Conservation (phyloP, 2,113 vertebrate genomes). For the Lota lota region DNA sequence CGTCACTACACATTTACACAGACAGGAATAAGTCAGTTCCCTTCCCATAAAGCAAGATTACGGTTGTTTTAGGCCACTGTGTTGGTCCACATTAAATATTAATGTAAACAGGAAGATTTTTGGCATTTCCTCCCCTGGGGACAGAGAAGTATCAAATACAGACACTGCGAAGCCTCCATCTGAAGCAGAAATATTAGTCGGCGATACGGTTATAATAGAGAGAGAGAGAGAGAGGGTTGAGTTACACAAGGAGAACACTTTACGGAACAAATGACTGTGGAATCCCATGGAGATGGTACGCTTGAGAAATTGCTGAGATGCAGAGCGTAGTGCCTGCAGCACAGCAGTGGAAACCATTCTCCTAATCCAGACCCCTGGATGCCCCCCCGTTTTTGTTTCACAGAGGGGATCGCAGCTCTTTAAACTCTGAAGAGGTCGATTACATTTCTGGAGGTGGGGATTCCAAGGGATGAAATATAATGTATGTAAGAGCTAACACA, state of each 20-base stretch:
- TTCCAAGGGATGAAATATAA: conserved; percentile 28
- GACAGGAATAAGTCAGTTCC: conserved; percentile 34
- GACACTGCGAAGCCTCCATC: conserved; percentile 38
- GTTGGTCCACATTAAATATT: conserved; percentile 64
- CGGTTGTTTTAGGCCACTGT: conserved; percentile 44
- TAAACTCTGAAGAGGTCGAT: conserved; percentile 61
- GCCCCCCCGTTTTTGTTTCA: conserved; percentile 57
- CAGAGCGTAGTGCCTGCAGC: conserved; percentile 61
- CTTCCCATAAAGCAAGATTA: conserved; percentile 37
- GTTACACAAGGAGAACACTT: conserved; percentile 62
- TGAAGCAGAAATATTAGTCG: conserved; percentile 58
- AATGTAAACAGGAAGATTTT: conserved; percentile 52
- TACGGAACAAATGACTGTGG: conserved; percentile 65
- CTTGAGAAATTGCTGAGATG: conserved; percentile 62
- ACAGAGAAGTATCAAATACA: conserved; percentile 51
- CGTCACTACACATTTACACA: conserved; percentile 22
- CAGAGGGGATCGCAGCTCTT: conserved; percentile 42
- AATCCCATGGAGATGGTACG: conserved; percentile 53
- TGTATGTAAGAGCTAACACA: conserved; percentile 7
- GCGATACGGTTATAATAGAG: conserved; percentile 53
- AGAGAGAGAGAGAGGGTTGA: conserved; percentile 44
- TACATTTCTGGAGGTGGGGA: conserved; percentile 52
- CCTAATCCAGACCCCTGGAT: conserved; percentile 2
- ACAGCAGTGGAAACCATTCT: conserved; percentile 46
- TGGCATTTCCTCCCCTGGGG: conserved; percentile 47